Conservation (phyloP, 2,113 vertebrate genomes). For the Potamarius usumacintae region DNA sequence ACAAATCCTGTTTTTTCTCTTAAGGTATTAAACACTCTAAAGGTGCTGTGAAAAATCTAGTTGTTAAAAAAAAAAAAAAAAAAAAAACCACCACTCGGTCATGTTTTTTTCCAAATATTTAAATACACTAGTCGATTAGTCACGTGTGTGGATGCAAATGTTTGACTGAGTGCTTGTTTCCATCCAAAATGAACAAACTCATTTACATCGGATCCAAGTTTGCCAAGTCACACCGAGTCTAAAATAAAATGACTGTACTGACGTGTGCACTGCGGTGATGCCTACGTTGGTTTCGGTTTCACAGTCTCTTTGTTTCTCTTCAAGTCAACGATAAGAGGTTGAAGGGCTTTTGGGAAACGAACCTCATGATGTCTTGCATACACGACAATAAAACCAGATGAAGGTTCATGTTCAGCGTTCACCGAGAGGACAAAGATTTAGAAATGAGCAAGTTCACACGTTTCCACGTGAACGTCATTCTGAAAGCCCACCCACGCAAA, state of each 20-base stretch:
- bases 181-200: not conserved
- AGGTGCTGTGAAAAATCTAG: not conserved
- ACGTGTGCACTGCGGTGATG: not conserved
- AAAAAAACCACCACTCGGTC: too few relatives aligned
- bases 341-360: constrained; percentile 19
- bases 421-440: not conserved
- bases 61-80: too few relatives aligned
- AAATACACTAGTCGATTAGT: not conserved
- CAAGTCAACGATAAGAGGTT: not conserved
- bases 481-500: constrained; percentile 31
- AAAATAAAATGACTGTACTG: not conserved
- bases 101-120: too few relatives aligned
- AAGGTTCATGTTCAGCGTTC: not conserved
- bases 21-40: not conserved
- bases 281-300: not conserved
- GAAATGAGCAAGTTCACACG: constrained; percentile 20
- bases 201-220: not conserved
- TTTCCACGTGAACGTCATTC: constrained; percentile 18
- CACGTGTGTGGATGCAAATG: not conserved
- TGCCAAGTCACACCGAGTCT: not conserved
- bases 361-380: not conserved
- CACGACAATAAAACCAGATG: not conserved
- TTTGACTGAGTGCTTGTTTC: not conserved
- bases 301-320: not conserved
- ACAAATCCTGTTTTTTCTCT: not conserved